These are phyloP conservation scores for Candoia aspera DNA, from an alignment of 2,113 vertebrate genomes.

Conservation along the genomic window DNA sequence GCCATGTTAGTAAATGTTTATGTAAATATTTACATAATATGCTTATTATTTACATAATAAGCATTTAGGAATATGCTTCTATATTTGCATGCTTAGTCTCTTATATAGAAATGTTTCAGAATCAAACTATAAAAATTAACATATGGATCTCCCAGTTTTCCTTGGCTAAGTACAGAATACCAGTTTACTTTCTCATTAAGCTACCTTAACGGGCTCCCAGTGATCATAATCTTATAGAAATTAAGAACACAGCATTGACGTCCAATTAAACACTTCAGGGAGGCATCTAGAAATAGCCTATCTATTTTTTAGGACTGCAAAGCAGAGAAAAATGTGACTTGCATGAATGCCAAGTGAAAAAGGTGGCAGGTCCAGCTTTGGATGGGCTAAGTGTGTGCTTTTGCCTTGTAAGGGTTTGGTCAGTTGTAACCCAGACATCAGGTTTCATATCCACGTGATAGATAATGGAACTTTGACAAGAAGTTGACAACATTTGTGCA, in stretches of 20 bases:
- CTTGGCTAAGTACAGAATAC: background rate
- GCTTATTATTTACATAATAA: too few species aligned
- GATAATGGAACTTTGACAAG: constrained; percentile 37
- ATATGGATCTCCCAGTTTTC: background rate
- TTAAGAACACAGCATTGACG: constrained; percentile 49
- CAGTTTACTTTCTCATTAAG: constrained; percentile 9
- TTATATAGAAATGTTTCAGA: background rate
- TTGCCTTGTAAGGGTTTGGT: constrained; percentile 18
- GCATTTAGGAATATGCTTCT: background rate
- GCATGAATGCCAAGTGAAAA: constrained; percentile 33
- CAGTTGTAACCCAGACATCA: constrained; percentile 33
- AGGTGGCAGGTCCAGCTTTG: background rate
- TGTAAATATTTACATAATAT: too few species aligned
- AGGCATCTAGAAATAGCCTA: constrained; percentile 54
- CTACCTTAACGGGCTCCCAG: constrained; percentile 25
- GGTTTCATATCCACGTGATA: constrained; percentile 56
- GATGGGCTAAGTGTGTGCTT: constrained; percentile 16
- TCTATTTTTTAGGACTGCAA: constrained; percentile 58
- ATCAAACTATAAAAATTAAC: background rate
- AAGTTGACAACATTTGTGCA: constrained; percentile 42
- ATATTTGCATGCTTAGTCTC: background rate
- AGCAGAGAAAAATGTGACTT: constrained; percentile 34
- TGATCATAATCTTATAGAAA: constrained; percentile 35
- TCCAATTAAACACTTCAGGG: constrained; percentile 49
- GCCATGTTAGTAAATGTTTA: background rate